Conservation (phyloP, 2,113 vertebrate genomes). For the Phalacrocorax brasilianus region DNA sequence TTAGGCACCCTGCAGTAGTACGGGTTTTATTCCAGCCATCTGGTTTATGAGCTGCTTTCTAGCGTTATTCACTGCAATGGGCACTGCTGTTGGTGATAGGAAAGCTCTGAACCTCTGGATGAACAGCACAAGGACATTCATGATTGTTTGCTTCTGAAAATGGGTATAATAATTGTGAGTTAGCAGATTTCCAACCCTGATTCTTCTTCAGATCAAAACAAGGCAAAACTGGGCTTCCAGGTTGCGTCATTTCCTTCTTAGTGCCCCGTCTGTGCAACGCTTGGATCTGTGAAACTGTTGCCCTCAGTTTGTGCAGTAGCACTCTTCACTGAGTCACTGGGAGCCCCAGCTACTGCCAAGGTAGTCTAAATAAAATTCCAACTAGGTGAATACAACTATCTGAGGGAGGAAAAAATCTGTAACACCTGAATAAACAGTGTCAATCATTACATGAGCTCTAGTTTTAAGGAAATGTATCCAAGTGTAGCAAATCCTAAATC, state of each 20-base stretch:
- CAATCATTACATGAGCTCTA: background rate
- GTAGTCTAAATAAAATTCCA: background rate
- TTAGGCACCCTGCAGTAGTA: background rate
- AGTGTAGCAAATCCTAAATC: background rate
- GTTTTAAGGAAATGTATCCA: background rate
- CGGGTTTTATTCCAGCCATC: background rate
- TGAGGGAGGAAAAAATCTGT: background rate
- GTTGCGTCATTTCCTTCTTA: background rate
- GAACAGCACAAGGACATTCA: background rate
- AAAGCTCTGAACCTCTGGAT: background rate
- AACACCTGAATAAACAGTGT: background rate
- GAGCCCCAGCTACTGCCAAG: background rate
- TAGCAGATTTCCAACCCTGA: background rate
- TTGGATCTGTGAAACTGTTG: background rate
- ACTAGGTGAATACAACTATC: background rate
- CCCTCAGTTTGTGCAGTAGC: background rate
- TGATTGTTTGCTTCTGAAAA: background rate
- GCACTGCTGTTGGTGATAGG: background rate
- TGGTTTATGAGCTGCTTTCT: background rate
- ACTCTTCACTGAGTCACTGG: background rate
- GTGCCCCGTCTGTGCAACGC: background rate
- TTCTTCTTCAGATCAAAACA: background rate
- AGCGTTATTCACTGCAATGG: background rate
- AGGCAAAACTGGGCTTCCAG: background rate
- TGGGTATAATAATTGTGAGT: background rate